Evolutionary conservation across 2,113 vertebrate genomes (phyloP).

Genomic region (Colossoma macropomum): DNA sequence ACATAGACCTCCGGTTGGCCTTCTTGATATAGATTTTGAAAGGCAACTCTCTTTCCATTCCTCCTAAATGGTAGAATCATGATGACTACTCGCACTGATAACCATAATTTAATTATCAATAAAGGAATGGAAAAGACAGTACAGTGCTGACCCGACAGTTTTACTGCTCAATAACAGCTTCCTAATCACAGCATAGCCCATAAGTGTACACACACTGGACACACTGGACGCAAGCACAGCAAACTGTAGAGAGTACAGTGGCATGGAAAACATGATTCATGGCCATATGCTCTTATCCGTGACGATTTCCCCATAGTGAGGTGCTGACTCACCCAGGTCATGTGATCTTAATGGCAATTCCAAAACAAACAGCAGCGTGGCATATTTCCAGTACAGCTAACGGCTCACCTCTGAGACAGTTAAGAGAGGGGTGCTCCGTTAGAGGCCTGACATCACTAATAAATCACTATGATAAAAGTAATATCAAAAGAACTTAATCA

Average conservation of each 20-base stretch:
- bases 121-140: conserved; percentile 16
- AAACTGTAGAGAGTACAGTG: background rate
- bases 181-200: background rate
- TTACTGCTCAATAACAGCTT: background rate
- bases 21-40: conserved; percentile 2
- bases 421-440: background rate
- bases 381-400: background rate
- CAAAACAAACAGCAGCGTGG: conserved; percentile 30
- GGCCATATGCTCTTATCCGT: background rate
- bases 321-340: conserved; percentile 23
- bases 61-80: conserved; percentile 8
- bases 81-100: conserved; percentile 20
- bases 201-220: background rate
- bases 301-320: background rate
- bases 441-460: background rate
- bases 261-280: conserved; percentile 12
- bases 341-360: conserved; percentile 6
- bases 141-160: conserved; percentile 1
- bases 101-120: conserved; percentile 31
- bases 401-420: background rate
- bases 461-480: conserved; percentile 4
- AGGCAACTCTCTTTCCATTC: background rate
- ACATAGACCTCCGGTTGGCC: too few species aligned
- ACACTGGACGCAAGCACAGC: background rate
- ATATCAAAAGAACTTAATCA: background rate